phyloP scores from a whole-genome alignment of 1,140 invertebrate species.

The Acromyrmex heyeri region DNA sequence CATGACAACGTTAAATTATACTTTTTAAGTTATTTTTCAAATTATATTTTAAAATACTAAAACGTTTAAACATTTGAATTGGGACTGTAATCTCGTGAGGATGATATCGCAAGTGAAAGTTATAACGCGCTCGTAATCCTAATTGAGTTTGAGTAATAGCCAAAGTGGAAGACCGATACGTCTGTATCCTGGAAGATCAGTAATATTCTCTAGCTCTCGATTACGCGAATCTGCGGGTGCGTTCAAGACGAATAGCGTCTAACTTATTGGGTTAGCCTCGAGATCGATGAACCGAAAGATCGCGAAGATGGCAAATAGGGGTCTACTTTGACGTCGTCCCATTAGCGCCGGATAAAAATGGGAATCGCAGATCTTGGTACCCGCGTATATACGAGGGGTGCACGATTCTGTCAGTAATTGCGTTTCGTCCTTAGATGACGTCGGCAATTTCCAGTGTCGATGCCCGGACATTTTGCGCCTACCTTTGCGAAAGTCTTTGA shows the following conservation, averaged over 20 bases:
- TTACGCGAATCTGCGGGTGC: slow-evolving; percentile 62
- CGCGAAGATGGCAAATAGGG: slow-evolving; percentile 71
- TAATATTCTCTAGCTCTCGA: slow-evolving; percentile 40
- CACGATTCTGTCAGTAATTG: slow-evolving; percentile 71
- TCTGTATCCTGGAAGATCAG: slow-evolving; percentile 19
- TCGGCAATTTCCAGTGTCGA: slow-evolving; percentile 56
- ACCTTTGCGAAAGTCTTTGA: slow-evolving; percentile 56
- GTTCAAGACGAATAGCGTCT: slow-evolving; percentile 42
- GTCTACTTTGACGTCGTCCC: slow-evolving; percentile 71
- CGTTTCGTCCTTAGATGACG: slow-evolving; percentile 68
- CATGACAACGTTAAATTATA: not conserved
- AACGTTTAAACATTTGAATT: not conserved
- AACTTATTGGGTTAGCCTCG: slow-evolving; percentile 65
- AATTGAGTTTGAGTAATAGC: slow-evolving; percentile 43
- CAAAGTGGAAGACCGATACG: not conserved
- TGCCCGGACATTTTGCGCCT: not conserved
- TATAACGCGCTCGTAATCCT: slow-evolving; percentile 39
- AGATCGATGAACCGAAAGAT: slow-evolving; percentile 71
- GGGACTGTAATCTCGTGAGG: not conserved
- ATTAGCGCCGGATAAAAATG: slow-evolving; percentile 68
- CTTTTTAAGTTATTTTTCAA: not conserved
- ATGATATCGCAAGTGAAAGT: slow-evolving; percentile 13
- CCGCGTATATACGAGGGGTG: slow-evolving; percentile 56
- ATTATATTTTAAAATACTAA: not conserved
- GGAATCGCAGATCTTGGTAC: slow-evolving; percentile 66